phyloP scores from a whole-genome alignment of 2,113 vertebrate genomes.

The Prinia subflava region DNA sequence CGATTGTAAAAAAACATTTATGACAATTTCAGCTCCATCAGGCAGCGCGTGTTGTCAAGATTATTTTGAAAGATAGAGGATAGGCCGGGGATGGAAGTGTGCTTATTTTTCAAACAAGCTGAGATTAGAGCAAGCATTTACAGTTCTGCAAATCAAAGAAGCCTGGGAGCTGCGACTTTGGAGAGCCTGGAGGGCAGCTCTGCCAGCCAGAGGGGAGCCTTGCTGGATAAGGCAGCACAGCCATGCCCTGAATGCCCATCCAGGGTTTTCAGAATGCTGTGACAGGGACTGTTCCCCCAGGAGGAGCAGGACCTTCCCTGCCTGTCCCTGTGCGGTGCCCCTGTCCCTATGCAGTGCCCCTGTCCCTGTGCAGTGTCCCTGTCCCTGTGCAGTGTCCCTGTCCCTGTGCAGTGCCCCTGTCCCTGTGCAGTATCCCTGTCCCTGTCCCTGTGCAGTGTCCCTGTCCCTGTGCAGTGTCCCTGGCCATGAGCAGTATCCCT shows the following conservation, averaged over 20 bases:
- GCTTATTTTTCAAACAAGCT: conserved; percentile 33
- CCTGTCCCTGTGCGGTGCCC: background rate
- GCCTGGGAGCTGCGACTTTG: background rate
- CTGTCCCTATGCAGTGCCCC: background rate
- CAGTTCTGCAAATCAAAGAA: background rate
- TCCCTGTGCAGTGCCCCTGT: background rate
- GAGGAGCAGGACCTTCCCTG: background rate
- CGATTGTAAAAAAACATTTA: background rate
- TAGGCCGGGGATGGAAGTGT: background rate
- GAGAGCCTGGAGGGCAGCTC: background rate
- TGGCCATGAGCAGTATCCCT: too few relatives aligned
- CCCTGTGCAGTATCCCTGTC: too few relatives aligned
- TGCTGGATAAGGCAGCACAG: background rate
- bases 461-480: background rate
- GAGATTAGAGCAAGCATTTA: background rate
- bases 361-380: background rate
- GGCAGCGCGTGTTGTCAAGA: background rate
- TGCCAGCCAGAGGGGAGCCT: background rate
- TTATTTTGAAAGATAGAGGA: conserved; percentile 13
- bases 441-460: too few relatives aligned
- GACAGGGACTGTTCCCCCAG: background rate
- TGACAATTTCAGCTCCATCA: background rate
- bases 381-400: background rate
- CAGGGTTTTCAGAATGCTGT: too few relatives aligned
- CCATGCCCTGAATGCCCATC: background rate